Percentiles rank a stretch among this genome's conserved stretches.
phyloP scores from a whole-genome alignment of 2,888 invertebrate species.

The Hydroisotoma schaefferi region DNA sequence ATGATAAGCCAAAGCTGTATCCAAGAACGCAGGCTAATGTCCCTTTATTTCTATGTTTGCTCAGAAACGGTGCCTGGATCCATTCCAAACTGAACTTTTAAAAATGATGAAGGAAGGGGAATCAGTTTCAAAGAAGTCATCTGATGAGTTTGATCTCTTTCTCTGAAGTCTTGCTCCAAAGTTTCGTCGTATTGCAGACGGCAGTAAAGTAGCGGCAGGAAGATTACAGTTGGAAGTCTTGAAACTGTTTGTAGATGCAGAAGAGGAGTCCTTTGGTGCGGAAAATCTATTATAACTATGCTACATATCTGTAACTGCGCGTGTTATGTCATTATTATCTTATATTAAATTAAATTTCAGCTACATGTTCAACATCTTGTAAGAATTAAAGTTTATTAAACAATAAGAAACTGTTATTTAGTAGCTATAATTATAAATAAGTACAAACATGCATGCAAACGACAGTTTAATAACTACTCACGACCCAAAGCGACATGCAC shows the following conservation, averaged over 20 bases:
- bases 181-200: neutral
- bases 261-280: neutral
- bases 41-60: neutral
- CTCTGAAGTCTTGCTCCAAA: neutral
- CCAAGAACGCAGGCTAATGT: no score
- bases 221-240: neutral
- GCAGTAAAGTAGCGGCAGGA: neutral
- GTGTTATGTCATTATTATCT: no score
- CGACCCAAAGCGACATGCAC: no score
- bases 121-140: neutral
- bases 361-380: no score
- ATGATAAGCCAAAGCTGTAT: no score
- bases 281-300: no score
- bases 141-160: neutral
- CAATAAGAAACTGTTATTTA: no score
- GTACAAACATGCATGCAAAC: neutral
- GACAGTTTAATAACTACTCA: no score
- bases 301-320: no score
- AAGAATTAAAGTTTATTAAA: no score
- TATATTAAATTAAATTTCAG: no score
- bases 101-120: neutral
- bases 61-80: neutral
- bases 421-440: no score
- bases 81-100: neutral
- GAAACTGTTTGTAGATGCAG: neutral